Base-by-base conservation (phyloP, 2,888 invertebrate genomes). In the Lasioglossum lativentre region DNA sequence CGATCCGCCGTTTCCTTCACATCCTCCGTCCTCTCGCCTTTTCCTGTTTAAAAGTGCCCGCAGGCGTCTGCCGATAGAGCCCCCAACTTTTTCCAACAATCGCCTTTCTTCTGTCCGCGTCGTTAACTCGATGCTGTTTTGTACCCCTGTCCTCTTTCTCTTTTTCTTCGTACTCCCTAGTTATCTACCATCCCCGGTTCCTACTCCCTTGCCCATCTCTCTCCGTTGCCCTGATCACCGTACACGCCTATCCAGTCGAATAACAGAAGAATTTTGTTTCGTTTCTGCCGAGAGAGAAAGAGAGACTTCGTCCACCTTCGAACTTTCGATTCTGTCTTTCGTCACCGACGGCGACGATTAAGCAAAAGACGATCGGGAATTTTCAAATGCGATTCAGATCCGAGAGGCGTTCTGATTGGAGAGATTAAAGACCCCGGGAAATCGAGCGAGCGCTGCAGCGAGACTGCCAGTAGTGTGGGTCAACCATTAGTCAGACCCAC, bases 41-140 rank as follows among this genome's bases (percentile, higher is more conserved):
- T 82, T 73, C 52, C 78, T 47, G 52, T 38, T 63, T 38, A 68
- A 82, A 82, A 85, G 63, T 80, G 75, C 70, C 82, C 81, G 86
- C 59, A 42, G 82, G 75, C 78, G 75, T 81, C 78, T 72, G 45
- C 81, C 45, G 85, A 81, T 72, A 56, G 63, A 59, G 66, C 47
- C 47, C 16, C 42, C 27, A 85, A 85, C 85, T 86, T 86, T 85
- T 86, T 70, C 73, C 78, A 76, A 85, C 59, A 71, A 86, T 75
- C 77, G 72, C 47, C 77, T 76, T 76, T 76, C 52, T 52, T 45
- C 74, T 52, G 19, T 38, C 30, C 83, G 45, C 78, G 75, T 68
- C 78, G 85, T 85, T 85, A 85, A 78, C 66, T 83, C 78, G 23
- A 45, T 42, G 83, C 42, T 83, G 45, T 52, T 70, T 75, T 66